Evolutionary conservation across 2,888 invertebrate species (phyloP).

Genomic region (Aphelenchoides bicaudatus): DNA sequence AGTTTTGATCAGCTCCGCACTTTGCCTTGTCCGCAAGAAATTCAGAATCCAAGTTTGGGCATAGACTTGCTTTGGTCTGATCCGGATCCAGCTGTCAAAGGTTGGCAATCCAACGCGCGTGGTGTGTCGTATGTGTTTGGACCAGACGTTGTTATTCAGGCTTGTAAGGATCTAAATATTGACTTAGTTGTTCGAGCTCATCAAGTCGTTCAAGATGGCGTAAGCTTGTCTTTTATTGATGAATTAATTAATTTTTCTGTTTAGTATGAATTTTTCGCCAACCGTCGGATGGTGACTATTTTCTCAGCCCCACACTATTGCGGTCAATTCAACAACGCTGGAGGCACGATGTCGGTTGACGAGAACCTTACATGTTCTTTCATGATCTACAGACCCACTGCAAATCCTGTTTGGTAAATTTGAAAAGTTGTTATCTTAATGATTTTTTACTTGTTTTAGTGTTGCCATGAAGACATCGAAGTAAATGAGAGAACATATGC

Average conservation of each 20-base stretch:
- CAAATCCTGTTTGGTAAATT: conserved; percentile 33
- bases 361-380: conserved; percentile 51
- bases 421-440: no score
- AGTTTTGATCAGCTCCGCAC: conserved; percentile 46
- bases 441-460: no score
- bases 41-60: conserved; percentile 51
- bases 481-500: no score
- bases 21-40: conserved; percentile 50
- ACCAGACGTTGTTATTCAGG: conserved; percentile 65
- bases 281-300: conserved; percentile 45
- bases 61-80: conserved; percentile 44
- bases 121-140: conserved; percentile 67
- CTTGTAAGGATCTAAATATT: conserved; percentile 64
- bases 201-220: no score
- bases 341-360: conserved; percentile 48
- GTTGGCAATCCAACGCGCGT: conserved; percentile 57
- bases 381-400: conserved; percentile 44
- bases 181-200: conserved; percentile 64
- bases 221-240: no score
- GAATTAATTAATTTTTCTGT: no score
- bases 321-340: conserved; percentile 39
- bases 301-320: conserved; percentile 53
- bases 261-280: conserved; percentile 56
- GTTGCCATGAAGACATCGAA: no score
- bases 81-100: conserved; percentile 44